Percentiles rank a stretch among this genome's conserved stretches.
Evolutionary conservation across 2,888 invertebrate genomes (phyloP).

Genomic region (Spilarctia lutea): DNA sequence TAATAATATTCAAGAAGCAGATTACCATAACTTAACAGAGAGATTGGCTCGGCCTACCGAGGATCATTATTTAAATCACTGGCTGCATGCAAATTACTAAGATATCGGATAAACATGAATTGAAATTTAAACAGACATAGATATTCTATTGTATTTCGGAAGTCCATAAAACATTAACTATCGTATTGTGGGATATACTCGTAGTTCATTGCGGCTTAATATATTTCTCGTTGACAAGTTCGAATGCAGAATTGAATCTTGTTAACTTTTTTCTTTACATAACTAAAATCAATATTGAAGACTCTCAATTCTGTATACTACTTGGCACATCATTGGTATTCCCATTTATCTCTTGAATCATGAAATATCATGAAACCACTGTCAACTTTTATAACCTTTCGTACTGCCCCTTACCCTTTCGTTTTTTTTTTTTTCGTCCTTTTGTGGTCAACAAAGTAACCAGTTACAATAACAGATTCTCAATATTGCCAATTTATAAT

Average conservation of each 20-base stretch:
- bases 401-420: background rate
- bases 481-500: background rate
- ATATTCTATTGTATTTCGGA: slow-evolving; percentile 46
- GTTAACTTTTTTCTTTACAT: background rate
- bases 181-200: background rate
- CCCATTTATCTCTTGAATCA: slow-evolving; percentile 1
- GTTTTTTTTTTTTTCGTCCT: background rate
- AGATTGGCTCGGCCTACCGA: slow-evolving; percentile 59
- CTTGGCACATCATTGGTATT: slow-evolving; percentile 1
- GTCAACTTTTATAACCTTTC: slow-evolving; percentile 1
- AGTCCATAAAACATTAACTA: slow-evolving; percentile 34
- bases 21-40: slow-evolving; percentile 69
- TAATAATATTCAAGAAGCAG: slow-evolving; percentile 64
- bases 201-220: background rate
- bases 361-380: background rate
- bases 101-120: slow-evolving; percentile 60
- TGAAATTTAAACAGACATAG: slow-evolving; percentile 57
- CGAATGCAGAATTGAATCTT: background rate
- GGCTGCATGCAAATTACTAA: slow-evolving; percentile 63
- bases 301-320: background rate
- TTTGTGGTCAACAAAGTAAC: slow-evolving; percentile 4
- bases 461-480: background rate
- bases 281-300: background rate
- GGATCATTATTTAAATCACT: slow-evolving; percentile 70
- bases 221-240: background rate